phyloP scores from a whole-genome alignment of 2,113 vertebrate species.

The Sander vitreus region DNA sequence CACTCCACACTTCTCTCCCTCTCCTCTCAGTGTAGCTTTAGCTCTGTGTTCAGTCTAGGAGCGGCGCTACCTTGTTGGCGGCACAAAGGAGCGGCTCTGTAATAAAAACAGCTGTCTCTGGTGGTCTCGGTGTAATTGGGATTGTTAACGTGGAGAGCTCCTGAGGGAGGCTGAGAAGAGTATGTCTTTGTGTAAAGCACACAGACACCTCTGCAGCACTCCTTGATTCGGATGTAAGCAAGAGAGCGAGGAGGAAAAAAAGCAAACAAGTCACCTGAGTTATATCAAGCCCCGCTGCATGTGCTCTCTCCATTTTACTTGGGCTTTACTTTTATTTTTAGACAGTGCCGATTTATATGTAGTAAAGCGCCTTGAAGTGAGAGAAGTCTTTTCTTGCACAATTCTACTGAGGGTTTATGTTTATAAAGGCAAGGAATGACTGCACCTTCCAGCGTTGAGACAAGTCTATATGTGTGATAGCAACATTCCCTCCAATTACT shows the following conservation, averaged over 20 bases:
- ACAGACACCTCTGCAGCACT: constrained; percentile 79
- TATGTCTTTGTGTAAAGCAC: constrained; percentile 86
- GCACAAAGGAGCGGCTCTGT: constrained; percentile 83
- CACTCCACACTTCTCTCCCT: constrained; percentile 59
- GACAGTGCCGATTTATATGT: constrained; percentile 61
- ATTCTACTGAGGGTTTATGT: constrained; percentile 67
- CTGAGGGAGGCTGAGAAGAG: constrained; percentile 82
- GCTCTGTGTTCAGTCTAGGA: constrained; percentile 66
- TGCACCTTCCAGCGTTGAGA: constrained; percentile 57
- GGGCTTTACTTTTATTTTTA: constrained; percentile 70
- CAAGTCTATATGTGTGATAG: constrained; percentile 43
- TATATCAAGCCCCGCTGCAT: constrained; percentile 77
- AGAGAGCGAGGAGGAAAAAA: constrained; percentile 66
- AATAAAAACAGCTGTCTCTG: constrained; percentile 88
- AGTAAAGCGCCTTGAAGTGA: constrained; percentile 68
- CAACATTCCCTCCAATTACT: constrained; percentile 62
- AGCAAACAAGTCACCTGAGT: constrained; percentile 84
- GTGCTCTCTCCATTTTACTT: constrained; percentile 63
- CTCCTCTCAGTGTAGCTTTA: constrained; percentile 56
- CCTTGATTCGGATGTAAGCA: constrained; percentile 80
- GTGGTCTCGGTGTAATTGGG: constrained; percentile 88
- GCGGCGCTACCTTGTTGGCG: constrained; percentile 81
- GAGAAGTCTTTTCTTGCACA: constrained; percentile 60
- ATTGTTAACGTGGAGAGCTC: constrained; percentile 87
- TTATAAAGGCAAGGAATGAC: constrained; percentile 61